Evolutionary conservation across 2,113 vertebrate genomes (phyloP), one percentile per base, ranked within the genome.

Genomic region (Xiphophorus hellerii): DNA sequence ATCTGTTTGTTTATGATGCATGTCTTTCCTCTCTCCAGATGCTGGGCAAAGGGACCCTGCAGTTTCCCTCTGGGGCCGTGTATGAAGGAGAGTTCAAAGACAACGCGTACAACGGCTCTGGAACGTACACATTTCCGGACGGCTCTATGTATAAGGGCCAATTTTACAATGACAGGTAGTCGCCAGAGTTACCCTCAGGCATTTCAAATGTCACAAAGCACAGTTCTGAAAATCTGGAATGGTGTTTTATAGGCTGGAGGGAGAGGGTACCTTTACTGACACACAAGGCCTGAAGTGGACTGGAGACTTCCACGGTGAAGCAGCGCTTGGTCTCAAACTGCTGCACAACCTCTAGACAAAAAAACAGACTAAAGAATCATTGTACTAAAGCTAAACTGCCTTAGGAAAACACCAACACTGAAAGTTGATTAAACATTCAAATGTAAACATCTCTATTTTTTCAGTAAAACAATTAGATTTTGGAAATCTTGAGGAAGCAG

Each of bases 41-140:
- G 94, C 93, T 96, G 64, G 96, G 96, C 62, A 88, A 66, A 68
- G 96, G 96, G 76, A 95, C 82, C 77, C 84, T 97, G 35, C 90
- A 93, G 25, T 91, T 95, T 90, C 94, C 94, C 61, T 97, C 96
- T 30, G 95, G 96, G 72, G 94, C 94, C 2, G 72, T 89, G 31
- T 97, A 96, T 84, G 92, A 96, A 94, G 96, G 96, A 39, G 84
- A 96, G 51, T 96, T 97, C 87, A 94, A 93, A 84, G 92, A 96
- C 85, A 96, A 95, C 84, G 94, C 91, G 94, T 96, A 95, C 87
- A 94, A 96, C 7, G 94, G 96, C 73, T 67, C 35, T 25, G 96
- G 96, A 63, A 95, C 86, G 15, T 96, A 96, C 44, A 92, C 80
- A 44, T 96, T 97, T 87, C 92, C 94, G 10, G 94, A 91, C 64